Conservation (phyloP, 2,113 vertebrate genomes). For the Anolis sagrei region DNA sequence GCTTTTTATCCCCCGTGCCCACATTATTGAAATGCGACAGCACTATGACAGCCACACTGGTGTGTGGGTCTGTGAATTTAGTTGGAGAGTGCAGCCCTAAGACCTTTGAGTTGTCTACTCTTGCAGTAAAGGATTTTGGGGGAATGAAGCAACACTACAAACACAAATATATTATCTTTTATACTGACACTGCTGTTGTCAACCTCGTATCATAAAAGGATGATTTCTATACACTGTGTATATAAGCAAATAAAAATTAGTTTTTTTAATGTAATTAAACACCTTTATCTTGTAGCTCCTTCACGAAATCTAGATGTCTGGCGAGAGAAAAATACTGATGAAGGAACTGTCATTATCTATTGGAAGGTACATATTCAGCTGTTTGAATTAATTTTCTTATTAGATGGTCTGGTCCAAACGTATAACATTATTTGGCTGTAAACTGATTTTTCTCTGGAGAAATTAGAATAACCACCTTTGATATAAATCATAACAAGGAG, state of each 20-base stretch:
- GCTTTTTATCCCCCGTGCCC: too few relatives aligned
- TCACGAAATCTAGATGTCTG: constrained; percentile 77
- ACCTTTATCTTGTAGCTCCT: constrained; percentile 68
- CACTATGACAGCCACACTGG: too few relatives aligned
- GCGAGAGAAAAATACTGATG: constrained; percentile 77
- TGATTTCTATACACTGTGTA: background rate
- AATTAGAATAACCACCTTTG: background rate
- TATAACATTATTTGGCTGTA: background rate
- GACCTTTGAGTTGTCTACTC: too few relatives aligned
- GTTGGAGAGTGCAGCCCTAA: too few relatives aligned
- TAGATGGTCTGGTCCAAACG: background rate
- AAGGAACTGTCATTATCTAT: constrained; percentile 75
- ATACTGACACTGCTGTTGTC: too few relatives aligned
- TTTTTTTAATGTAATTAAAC: background rate
- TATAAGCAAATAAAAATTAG: background rate
- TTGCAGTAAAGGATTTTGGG: too few relatives aligned
- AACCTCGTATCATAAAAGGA: too few relatives aligned
- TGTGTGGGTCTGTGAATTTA: too few relatives aligned
- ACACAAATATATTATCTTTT: too few relatives aligned
- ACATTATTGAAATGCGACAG: too few relatives aligned
- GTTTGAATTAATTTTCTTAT: background rate
- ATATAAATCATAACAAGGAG: background rate
- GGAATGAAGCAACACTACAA: too few relatives aligned
- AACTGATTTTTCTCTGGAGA: background rate
- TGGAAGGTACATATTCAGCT: constrained; percentile 77